phyloP scores from a whole-genome alignment of 2,888 invertebrate genomes.

The Cryptocephalus primarius region DNA sequence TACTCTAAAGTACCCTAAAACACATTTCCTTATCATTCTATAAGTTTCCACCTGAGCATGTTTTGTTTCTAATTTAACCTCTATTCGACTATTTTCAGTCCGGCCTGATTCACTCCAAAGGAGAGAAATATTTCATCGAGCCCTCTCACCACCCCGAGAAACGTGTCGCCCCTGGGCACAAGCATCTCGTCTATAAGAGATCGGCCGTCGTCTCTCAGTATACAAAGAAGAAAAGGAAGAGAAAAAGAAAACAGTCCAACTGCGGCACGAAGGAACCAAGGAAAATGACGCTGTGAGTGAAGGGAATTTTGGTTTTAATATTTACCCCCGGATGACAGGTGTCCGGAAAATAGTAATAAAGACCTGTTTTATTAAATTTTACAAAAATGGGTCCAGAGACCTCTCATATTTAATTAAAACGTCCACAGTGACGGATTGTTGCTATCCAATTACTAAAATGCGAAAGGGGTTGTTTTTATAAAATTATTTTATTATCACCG shows the following conservation, averaged over 20 bases:
- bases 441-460: too few relatives aligned
- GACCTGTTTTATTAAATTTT: too few relatives aligned
- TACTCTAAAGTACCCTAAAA: too few relatives aligned
- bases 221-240: constrained; percentile 36
- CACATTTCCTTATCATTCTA: too few relatives aligned
- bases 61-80: too few relatives aligned
- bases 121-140: constrained; percentile 62
- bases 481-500: too few relatives aligned
- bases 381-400: too few relatives aligned
- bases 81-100: constrained; percentile 39
- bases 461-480: too few relatives aligned
- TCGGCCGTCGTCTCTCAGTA: constrained; percentile 44
- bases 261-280: constrained; percentile 47
- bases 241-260: constrained; percentile 40
- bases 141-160: constrained; percentile 48
- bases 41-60: too few relatives aligned
- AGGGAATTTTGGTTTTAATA: neutral
- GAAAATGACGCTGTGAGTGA: constrained; percentile 37
- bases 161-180: constrained; percentile 39
- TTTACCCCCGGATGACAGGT: neutral
- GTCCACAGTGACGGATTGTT: too few relatives aligned
- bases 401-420: too few relatives aligned
- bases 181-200: constrained; percentile 58
- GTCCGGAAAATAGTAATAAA: too few relatives aligned
- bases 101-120: constrained; percentile 54